Percentiles rank a stretch among this genome's conserved stretches.
Evolutionary conservation across 1,140 invertebrate genomes (phyloP).

Genomic region (Tetramorium simillimum): DNA sequence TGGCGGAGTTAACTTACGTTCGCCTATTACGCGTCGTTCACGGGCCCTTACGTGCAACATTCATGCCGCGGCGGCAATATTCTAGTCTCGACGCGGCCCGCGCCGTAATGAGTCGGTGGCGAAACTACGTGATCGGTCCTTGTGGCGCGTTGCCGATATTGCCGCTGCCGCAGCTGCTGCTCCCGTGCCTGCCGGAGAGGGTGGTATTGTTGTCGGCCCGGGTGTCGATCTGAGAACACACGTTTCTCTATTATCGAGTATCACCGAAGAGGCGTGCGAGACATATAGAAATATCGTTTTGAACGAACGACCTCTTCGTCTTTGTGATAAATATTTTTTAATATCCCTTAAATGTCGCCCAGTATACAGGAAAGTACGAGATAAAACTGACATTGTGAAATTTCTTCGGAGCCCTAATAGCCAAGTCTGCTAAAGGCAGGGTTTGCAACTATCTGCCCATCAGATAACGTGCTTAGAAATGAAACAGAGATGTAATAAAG

Average conservation of each 20-base stretch:
- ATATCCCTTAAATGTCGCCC: background rate
- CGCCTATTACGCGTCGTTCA: slow-evolving; percentile 59
- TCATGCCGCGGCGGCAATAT: slow-evolving; percentile 76
- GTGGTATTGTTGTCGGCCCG: slow-evolving; percentile 73
- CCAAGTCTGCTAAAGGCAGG: too few species aligned
- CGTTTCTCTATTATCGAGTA: slow-evolving; percentile 12
- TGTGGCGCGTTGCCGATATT: slow-evolving; percentile 65
- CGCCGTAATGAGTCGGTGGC: slow-evolving; percentile 68
- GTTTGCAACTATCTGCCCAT: too few species aligned
- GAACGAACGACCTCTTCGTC: too few species aligned
- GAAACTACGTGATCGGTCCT: slow-evolving; percentile 72
- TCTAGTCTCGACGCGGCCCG: slow-evolving; percentile 76
- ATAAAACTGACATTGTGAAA: background rate
- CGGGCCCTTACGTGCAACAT: slow-evolving; percentile 74
- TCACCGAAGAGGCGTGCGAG: background rate
- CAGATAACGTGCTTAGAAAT: too few species aligned
- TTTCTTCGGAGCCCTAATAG: background rate
- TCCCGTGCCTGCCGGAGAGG: slow-evolving; percentile 54
- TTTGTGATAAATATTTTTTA: background rate
- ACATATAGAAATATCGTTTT: background rate
- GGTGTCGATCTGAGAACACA: slow-evolving; percentile 75
- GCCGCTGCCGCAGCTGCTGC: slow-evolving; percentile 59
- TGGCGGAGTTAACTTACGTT: slow-evolving; percentile 61
- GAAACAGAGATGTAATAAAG: too few species aligned
- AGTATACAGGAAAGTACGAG: too few species aligned